These are phyloP conservation scores for Scatophagus argus DNA, from an alignment of 2,113 vertebrate species.

Conservation along the genomic window DNA sequence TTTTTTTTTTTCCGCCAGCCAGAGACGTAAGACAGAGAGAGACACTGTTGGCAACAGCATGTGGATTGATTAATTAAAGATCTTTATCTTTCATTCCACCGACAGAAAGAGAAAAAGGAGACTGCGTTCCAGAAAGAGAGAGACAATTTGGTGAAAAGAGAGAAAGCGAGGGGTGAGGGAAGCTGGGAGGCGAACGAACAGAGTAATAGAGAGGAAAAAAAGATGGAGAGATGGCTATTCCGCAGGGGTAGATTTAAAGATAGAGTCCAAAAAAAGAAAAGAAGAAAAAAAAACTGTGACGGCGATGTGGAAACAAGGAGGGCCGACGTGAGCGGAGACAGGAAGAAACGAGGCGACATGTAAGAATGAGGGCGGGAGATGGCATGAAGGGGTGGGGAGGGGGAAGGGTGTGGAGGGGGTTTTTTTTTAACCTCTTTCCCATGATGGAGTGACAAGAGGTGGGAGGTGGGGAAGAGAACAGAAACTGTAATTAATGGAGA, in stretches of 20 bases:
- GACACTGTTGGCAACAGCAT: constrained; percentile 60
- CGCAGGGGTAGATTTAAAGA: constrained; percentile 44
- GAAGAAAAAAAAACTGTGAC: constrained; percentile 23
- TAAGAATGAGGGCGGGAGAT: constrained; percentile 34
- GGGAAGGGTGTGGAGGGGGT: constrained; percentile 10
- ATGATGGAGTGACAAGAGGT: constrained; percentile 66
- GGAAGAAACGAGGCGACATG: constrained; percentile 46
- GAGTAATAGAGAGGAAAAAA: constrained; percentile 38
- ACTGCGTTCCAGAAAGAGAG: constrained; percentile 31
- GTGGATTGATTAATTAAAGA: constrained; percentile 82
- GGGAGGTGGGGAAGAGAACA: constrained; percentile 46
- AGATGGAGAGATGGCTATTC: constrained; percentile 45
- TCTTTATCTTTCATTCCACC: constrained; percentile 74
- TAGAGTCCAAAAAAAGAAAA: constrained; percentile 50
- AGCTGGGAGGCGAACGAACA: constrained; percentile 50
- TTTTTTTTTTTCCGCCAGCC: constrained; percentile 24
- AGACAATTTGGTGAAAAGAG: constrained; percentile 35
- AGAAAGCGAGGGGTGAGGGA: constrained; percentile 35
- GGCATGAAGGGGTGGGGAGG: constrained; percentile 14
- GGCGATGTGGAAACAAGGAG: constrained; percentile 18
- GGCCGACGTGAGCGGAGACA: constrained; percentile 28
- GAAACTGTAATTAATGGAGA: constrained; percentile 68
- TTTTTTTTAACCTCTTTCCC: constrained; percentile 55
- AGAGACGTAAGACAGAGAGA: constrained; percentile 52
- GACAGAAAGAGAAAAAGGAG: constrained; percentile 57